Evolutionary conservation across 2,888 invertebrate genomes (phyloP), one percentile per base, ranked within the genome.

Genomic region (Plagiodera versicolora): DNA sequence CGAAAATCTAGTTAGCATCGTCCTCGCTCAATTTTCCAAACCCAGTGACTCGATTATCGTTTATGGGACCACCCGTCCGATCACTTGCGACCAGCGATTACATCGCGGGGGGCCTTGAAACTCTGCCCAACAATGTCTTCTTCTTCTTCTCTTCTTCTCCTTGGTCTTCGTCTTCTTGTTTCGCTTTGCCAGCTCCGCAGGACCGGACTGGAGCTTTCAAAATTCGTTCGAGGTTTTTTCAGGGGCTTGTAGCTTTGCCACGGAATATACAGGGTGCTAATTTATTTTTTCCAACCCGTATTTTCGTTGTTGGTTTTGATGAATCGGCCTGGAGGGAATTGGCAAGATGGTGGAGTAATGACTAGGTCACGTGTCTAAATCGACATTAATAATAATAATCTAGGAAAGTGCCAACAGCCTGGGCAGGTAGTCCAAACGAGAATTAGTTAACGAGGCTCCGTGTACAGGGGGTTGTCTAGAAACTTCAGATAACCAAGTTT

Each of bases 21-120:
- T 24, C 24, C 51, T 52, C 56, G 59, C 14, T 11, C n/a, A 39
- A 39, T 39, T 10, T 39, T 11, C 1, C 6, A n/a, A 39, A 6
- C 39, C 14, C 39, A 14, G n/a, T 14, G 4, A 39, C 39, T 14
- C 2, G 4, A 39, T 39, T 14, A 39, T 39, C 39, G 39, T 4
- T 61, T 61, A 63, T 63, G 60, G 68, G 75, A 75, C 75, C 75
- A 75, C 75, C 75, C 74, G 73, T 73, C 66, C 69, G 68, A 72
- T 71, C 71, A 73, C 75, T 72, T 72, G 72, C 69, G 70, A 71
- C 58, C 68, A 67, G 70, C 74, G 69, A 71, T 69, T 70, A 67
- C 71, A 58, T 70, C 70, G 70, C 72, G 67, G 72, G 71, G 72
- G 72, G 72, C 67, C 69, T 11, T 50, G 20, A 35, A 9, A 24